Base-by-base conservation (phyloP, 2,888 invertebrate genomes). In the Tholera decimalis region DNA sequence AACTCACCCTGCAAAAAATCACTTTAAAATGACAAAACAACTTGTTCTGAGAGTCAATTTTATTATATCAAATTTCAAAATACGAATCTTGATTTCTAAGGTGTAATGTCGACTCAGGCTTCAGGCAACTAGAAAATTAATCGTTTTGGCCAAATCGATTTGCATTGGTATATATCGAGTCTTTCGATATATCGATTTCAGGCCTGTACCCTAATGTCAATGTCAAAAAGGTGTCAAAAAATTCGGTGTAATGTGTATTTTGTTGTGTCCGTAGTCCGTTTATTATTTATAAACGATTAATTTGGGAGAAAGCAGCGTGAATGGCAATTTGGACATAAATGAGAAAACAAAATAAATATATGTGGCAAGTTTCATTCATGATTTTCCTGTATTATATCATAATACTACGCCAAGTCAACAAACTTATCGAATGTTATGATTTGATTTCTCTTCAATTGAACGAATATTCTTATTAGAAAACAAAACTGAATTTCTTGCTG, bases 361-460 rank as follows among this genome's bases (percentile, higher is more conserved):
- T 37, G 53, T 70, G 41, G 33, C 20, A 44, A 24, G 26, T 70
- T 47, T 57, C 0, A 62, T 56, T 43, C 24, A 74, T 49, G 13
- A 20, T 28, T 39, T 33, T 37, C 13, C 18, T 30, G 24, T 33
- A 8, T 2, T 44, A 0, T 9, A 18, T 13, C 1, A 15, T 18
- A 11, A 44, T 57, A 39, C 4, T 18, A 24, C 30, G n/a, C 20
- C 15, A 3, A 35, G 49, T 13, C 24, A 35, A 69, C 28, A 69
- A 37, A 56, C 39, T 15, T 47, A 69, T 30, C 41, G 13, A n/a
- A 28, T 49, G 70, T 61, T 75, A 35, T 57, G 49, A 44, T 57
- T 62, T 20, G 1, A 30, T 49, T 51, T 54, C 18, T 24, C 33
- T 63, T 30, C n/a, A 41, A 3, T 58, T 44, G 11, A 44, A 8